Conservation (phyloP, 2,888 invertebrate species). For the Drosophila neotestacea region DNA sequence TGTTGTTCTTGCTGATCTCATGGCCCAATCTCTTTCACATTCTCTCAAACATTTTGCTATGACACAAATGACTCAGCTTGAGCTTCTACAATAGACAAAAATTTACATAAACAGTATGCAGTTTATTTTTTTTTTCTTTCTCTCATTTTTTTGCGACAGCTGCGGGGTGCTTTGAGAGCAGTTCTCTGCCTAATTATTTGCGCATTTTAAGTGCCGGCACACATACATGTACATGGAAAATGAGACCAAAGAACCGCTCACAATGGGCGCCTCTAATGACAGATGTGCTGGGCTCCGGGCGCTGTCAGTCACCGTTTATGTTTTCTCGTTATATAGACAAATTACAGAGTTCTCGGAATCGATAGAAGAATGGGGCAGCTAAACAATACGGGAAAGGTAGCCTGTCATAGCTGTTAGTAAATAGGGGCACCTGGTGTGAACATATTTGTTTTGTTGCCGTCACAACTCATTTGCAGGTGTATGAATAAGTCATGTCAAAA, state of each 20-base stretch:
- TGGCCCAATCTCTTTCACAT: conserved; percentile 47
- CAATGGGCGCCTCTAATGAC: conserved; percentile 63
- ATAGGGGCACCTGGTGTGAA: conserved; percentile 33
- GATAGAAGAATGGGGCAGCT: conserved; percentile 38
- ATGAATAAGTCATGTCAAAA: conserved; percentile 12
- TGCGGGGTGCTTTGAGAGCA: conserved; percentile 34
- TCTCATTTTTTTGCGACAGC: conserved; percentile 29
- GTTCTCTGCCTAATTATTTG: conserved; percentile 71
- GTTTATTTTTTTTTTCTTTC: conserved; percentile 8
- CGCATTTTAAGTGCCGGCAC: conserved; percentile 61
- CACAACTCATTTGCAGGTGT: conserved; percentile 23
- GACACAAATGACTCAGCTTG: conserved; percentile 54
- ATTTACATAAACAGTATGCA: conserved; percentile 52
- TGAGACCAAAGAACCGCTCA: conserved; percentile 39
- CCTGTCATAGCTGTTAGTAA: conserved; percentile 28
- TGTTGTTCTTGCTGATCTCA: conserved; percentile 57
- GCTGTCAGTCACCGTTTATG: conserved; percentile 28
- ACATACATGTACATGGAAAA: conserved; percentile 32
- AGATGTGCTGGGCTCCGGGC: conserved; percentile 24
- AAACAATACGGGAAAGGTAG: conserved; percentile 14
- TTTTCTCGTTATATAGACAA: conserved; percentile 52
- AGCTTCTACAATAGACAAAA: conserved; percentile 36
- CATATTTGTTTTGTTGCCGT: conserved; percentile 28
- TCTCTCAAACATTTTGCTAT: conserved; percentile 46
- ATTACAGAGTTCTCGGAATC: conserved; percentile 52